Base-by-base conservation (phyloP, 2,797 vertebrate species). In the Rhadinocentrus ornatus region DNA sequence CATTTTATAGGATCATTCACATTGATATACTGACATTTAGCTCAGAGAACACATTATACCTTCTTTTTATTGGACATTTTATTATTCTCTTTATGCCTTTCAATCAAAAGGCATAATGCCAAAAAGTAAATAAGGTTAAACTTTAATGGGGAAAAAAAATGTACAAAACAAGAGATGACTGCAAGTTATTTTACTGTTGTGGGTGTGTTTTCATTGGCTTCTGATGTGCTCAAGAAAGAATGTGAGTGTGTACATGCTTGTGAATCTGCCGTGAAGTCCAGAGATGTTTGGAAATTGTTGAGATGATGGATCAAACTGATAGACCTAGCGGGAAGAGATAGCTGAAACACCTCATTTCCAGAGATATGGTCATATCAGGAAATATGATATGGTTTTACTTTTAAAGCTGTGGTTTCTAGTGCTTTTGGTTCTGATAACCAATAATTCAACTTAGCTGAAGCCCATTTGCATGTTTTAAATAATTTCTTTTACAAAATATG, bases 1-100 rank as follows among this genome's bases (percentile, higher is more conserved):
- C 0, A 54, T 60, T 32, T 39, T 11, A 44, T 39, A 22, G 31
- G 7, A 68, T 52, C 10, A 48, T 70, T 69, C 18, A 31, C 9
- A 7, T 20, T 54, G 57, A 67, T 62, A 56, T 58, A 5, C 20
- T 78, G 75, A 75, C 35, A 81, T 84, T 71, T 79, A 32, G 29
- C 34, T 52, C 15, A 59, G 44, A 61, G 48, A 71, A 63, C 60
- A 31, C 65, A 75, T 75, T 54, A 62, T 20, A 57, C 53, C 35
- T 61, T 58, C 9, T 69, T 77, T 48, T 67, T 57, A 70, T 69
- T 54, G 29, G 37, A 70, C 34, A 35, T 64, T 8, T 71, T 62
- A 60, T 50, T 66, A 16, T 4, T 57, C 31, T 68, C 64, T 59
- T 26, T 62, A 22, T 66, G 58, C 9, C 11, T 52, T 63, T 31